Percentiles rank a stretch among this genome's conserved stretches.
phyloP scores from a whole-genome alignment of 1,140 invertebrate genomes.

The Goniozus legneri region DNA sequence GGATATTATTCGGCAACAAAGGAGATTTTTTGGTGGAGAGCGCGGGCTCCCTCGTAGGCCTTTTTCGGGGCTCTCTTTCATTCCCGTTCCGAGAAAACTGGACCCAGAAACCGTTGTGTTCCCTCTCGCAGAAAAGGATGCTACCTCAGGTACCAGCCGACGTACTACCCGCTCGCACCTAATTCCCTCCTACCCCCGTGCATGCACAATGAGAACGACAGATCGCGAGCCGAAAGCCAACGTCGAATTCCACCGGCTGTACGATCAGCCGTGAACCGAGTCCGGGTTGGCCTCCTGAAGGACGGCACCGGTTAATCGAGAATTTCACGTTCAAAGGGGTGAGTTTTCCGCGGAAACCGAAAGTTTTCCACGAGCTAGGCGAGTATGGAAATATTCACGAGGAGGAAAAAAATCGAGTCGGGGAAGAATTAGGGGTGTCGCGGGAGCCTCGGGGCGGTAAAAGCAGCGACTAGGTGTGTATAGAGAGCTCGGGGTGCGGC shows the following conservation, averaged over 20 bases:
- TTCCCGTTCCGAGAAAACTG: not conserved
- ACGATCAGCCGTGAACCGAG: too few relatives aligned
- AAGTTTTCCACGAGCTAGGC: too few relatives aligned
- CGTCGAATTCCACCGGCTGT: not conserved
- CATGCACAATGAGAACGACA: conserved; percentile 1
- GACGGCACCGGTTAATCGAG: not conserved
- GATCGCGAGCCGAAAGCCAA: too few relatives aligned
- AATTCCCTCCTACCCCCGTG: not conserved
- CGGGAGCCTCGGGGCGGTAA: not conserved
- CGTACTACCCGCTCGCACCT: conserved; percentile 2
- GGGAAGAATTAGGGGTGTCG: conserved; percentile 28
- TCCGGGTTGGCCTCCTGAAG: too few relatives aligned
- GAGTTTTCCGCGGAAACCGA: not conserved
- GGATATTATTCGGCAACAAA: too few relatives aligned
- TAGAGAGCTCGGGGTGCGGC: conserved; percentile 16
- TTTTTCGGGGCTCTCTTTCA: not conserved
- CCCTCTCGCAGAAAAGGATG: conserved; percentile 16
- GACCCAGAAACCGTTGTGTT: not conserved
- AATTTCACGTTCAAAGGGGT: not conserved
- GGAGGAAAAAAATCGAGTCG: conserved; percentile 30
- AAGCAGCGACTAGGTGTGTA: not conserved
- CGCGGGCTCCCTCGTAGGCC: too few relatives aligned
- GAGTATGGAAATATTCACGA: conserved; percentile 11
- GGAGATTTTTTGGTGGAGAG: too few relatives aligned
- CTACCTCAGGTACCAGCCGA: not conserved